Base-by-base conservation (phyloP, 2,797 vertebrate genomes). In the Percopsis omiscomaycus region DNA sequence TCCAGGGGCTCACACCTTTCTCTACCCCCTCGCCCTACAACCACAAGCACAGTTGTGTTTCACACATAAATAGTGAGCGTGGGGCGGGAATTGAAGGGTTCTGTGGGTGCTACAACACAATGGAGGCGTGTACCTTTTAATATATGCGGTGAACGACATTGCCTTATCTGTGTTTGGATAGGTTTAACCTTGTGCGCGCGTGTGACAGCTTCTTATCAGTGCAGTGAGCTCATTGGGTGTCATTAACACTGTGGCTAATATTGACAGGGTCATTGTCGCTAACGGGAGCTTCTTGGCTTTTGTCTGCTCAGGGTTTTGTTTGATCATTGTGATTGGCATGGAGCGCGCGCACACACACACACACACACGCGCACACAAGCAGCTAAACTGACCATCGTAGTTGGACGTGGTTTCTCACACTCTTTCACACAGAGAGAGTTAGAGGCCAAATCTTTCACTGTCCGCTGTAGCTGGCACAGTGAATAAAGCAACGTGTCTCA, bases 141-240 rank as follows among this genome's bases (percentile, higher is more conserved):
- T 42, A 42, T 42, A 42, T 42, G 37, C 37, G 8, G 71, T 69
- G 79, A 84, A 82, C 86, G 89, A 88, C 90, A 82, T 85, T 82
- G 81, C 79, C 87, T 92, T 89, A 89, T 91, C 89, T 85, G 65
- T 61, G 14, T 84, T 82, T 75, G 61, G 10, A 12, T 76, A 46
- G 32, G 72, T 85, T 83, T 71, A 77, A 77, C 64, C 79, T 75
- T 68, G 67, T 69, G 49, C 51, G 46, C 71, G 53, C 70, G 60
- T 51, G 37, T 59, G 75, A 68, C 64, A 69, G 68, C 78, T 74
- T 81, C 78, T 89, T 86, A 87, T 89, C 84, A 81, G 68, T 65
- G 45, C 29, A 54, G 46, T 48, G 69, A 81, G 86, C 80, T 82
- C 73, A 83, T 89, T 82, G 84, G 86, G 78, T 88, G 82, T 79